Evolutionary conservation across 1,140 invertebrate species (phyloP).

Genomic region (Battus philenor): DNA sequence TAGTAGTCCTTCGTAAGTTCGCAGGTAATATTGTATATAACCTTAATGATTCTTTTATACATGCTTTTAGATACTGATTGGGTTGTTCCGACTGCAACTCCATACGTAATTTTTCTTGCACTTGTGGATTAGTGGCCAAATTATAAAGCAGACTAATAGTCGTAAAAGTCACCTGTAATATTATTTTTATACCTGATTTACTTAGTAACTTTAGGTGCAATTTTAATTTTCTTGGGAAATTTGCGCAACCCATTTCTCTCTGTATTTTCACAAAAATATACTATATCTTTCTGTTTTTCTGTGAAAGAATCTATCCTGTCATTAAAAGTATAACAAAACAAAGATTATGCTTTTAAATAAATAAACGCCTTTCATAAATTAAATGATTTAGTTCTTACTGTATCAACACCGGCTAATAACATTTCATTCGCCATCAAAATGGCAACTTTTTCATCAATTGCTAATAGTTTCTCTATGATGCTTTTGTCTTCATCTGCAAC

Average conservation of each 20-base stretch:
- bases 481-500: conserved; percentile 61
- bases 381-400: conserved; percentile 70
- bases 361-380: neutral
- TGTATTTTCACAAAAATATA: no score
- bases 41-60: conserved; percentile 80
- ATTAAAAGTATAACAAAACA: neutral
- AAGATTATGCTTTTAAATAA: neutral
- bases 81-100: conserved; percentile 33
- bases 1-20: conserved; percentile 70
- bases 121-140: conserved; percentile 40
- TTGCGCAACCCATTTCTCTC: no score
- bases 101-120: conserved; percentile 48
- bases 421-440: conserved; percentile 85
- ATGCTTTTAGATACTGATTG: conserved; percentile 78
- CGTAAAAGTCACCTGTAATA: conserved; percentile 43
- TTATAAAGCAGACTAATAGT: conserved; percentile 44
- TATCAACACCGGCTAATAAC: conserved; percentile 86
- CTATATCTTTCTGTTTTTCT: no score
- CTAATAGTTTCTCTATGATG: conserved; percentile 76
- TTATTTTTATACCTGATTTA: no score
- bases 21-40: conserved; percentile 75
- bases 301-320: no score
- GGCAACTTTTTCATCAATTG: conserved; percentile 76
- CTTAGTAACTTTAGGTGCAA: no score
- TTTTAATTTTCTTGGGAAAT: no score